phyloP scores from a whole-genome alignment of 1,140 invertebrate species.

The Ceratina japonica region DNA sequence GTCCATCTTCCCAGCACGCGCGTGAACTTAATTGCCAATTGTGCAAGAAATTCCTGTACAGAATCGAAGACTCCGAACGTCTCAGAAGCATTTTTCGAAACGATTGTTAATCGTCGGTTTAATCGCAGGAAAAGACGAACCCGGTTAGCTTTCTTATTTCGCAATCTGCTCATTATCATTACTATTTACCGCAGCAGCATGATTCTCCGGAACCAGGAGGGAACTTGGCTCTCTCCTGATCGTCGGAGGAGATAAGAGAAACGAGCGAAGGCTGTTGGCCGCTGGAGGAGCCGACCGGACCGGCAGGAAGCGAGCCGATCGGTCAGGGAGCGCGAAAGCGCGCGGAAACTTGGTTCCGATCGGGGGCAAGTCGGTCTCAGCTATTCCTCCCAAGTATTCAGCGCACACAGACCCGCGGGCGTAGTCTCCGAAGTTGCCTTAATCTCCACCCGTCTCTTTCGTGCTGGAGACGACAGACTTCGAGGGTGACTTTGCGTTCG shows the following conservation, averaged over 20 bases:
- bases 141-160: neutral
- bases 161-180: neutral
- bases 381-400: conserved; percentile 53
- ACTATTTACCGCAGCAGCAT: neutral
- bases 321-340: conserved; percentile 11
- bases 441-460: conserved; percentile 41
- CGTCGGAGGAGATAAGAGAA: neutral
- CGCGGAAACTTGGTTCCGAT: conserved; percentile 37
- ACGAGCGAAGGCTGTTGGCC: neutral
- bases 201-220: neutral
- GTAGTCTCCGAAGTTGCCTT: conserved; percentile 54
- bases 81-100: too few relatives aligned
- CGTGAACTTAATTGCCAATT: too few relatives aligned
- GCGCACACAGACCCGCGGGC: conserved; percentile 34
- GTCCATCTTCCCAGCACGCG: too few relatives aligned
- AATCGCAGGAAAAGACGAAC: neutral
- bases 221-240: neutral
- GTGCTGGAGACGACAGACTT: conserved; percentile 44
- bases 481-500: conserved; percentile 48
- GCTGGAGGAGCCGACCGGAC: neutral
- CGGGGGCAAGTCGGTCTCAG: conserved; percentile 28
- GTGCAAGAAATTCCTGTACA: too few relatives aligned
- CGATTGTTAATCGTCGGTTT: too few relatives aligned
- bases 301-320: conserved; percentile 4
- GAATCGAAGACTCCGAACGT: too few relatives aligned